Evolutionary conservation across 2,888 invertebrate genomes (phyloP).

Genomic region (Helobdella robusta): DNA sequence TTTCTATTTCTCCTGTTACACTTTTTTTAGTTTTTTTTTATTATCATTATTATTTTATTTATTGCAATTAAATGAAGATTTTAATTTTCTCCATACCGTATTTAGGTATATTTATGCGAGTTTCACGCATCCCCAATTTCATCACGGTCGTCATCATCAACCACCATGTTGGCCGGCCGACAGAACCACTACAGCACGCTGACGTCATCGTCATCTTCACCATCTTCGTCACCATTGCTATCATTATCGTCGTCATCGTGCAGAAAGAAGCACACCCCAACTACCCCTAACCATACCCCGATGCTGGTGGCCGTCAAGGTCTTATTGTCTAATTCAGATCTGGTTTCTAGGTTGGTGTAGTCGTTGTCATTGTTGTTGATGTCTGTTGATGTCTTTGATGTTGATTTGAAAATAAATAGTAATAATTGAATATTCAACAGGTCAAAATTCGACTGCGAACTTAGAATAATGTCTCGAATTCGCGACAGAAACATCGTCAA

Average conservation of each 20-base stretch:
- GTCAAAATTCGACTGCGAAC: slow-evolving; percentile 62
- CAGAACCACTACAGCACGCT: slow-evolving; percentile 8
- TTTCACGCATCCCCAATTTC: too few species aligned
- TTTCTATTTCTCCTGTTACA: not conserved
- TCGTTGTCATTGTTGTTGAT: not conserved
- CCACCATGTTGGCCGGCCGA: not conserved
- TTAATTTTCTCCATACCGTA: not conserved
- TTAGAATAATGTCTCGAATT: slow-evolving; percentile 69
- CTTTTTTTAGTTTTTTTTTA: not conserved
- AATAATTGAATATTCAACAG: slow-evolving; percentile 12
- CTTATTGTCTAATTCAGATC: slow-evolving; percentile 65
- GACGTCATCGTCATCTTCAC: slow-evolving; percentile 1
- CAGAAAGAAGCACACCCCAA: slow-evolving; percentile 56
- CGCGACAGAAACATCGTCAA: slow-evolving; percentile 69
- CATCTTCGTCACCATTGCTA: too few species aligned
- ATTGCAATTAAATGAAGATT: not conserved
- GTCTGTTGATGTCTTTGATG: not conserved
- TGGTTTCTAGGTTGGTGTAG: slow-evolving; percentile 61
- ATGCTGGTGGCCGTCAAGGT: slow-evolving; percentile 76
- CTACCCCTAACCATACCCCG: too few species aligned
- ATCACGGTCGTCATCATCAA: not conserved
- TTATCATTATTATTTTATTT: not conserved
- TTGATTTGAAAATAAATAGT: not conserved
- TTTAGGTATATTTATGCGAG: slow-evolving; percentile 23
- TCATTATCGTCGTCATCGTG: not conserved